Evolutionary conservation across 2,113 vertebrate species (phyloP).

Genomic region (Crypturellus undulatus): DNA sequence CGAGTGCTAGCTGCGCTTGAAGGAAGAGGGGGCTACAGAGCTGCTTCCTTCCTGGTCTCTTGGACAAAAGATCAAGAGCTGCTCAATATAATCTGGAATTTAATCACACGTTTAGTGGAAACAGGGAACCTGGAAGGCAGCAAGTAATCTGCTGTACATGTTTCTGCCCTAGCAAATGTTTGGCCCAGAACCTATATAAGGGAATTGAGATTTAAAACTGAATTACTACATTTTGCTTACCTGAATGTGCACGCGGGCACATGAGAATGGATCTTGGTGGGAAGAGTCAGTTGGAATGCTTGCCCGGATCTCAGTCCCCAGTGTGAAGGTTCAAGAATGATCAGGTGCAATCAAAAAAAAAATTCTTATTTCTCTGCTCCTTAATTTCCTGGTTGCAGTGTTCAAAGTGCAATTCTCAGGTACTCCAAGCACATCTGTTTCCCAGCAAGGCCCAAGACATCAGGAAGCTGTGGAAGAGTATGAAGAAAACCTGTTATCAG

Average conservation of each 20-base stretch:
- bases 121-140: not conserved
- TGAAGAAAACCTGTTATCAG: not conserved
- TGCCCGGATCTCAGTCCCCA: not conserved
- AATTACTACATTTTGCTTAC: slow-evolving; percentile 15
- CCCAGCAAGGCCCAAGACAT: slow-evolving; percentile 2
- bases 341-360: slow-evolving; percentile 11
- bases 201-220: slow-evolving; percentile 42
- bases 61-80: not conserved
- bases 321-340: not conserved
- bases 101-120: not conserved
- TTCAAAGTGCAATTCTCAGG: slow-evolving; percentile 1
- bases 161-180: not conserved
- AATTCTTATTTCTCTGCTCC: not conserved
- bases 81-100: not conserved
- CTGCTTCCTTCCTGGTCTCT: not conserved
- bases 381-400: slow-evolving; percentile 23
- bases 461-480: not conserved
- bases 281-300: slow-evolving; percentile 31
- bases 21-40: not conserved
- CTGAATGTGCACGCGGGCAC: not conserved
- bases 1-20: not conserved
- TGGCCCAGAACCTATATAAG: slow-evolving; percentile 12
- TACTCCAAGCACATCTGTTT: slow-evolving; percentile 49
- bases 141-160: not conserved
- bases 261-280: slow-evolving; percentile 6